phyloP scores from a whole-genome alignment of 2,113 vertebrate species.

The Bubo scandiacus region DNA sequence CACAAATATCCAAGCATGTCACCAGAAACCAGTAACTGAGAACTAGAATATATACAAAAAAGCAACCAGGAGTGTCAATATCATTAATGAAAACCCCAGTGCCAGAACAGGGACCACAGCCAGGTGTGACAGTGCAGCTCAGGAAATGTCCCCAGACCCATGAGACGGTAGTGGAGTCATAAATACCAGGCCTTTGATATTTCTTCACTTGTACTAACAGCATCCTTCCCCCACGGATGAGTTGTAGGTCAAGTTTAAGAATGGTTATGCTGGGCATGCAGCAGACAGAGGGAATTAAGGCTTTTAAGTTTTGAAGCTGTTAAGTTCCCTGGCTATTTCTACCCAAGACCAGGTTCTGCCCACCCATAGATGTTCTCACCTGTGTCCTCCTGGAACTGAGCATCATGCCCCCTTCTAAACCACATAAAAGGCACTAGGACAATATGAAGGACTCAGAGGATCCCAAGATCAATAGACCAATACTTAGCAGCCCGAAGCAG shows the following conservation, averaged over 20 bases:
- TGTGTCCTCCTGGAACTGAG: background rate
- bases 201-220: background rate
- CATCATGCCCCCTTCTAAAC: background rate
- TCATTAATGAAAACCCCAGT: background rate
- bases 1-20: background rate
- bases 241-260: background rate
- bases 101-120: background rate
- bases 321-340: background rate
- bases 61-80: background rate
- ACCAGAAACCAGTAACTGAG: background rate
- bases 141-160: background rate
- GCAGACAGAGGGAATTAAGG: rapidly evolving
- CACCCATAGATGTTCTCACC: background rate
- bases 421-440: background rate
- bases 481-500: background rate
- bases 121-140: background rate
- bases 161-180: background rate
- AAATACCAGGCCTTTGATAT: background rate
- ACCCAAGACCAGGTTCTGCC: background rate
- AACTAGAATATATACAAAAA: background rate
- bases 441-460: background rate
- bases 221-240: background rate
- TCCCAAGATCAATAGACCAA: background rate
- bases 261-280: background rate
- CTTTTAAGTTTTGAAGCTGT: background rate